Conservation (phyloP, 2,888 invertebrate genomes). For the Laspeyria flexula region DNA sequence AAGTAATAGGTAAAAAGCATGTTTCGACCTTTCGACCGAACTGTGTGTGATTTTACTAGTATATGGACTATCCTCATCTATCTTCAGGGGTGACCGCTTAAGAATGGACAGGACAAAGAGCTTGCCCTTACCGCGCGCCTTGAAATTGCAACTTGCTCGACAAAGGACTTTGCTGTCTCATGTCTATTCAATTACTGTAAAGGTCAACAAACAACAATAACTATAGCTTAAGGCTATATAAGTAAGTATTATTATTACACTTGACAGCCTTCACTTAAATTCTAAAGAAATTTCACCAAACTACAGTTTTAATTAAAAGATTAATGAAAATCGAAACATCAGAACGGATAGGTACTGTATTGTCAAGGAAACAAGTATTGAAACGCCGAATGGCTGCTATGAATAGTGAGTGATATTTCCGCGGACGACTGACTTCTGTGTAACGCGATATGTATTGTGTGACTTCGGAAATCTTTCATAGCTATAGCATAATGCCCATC, state of each 20-base stretch:
- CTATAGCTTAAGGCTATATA: slow-evolving; percentile 17
- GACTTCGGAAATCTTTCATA: slow-evolving; percentile 26
- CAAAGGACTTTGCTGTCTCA: slow-evolving; percentile 71
- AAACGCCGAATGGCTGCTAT: slow-evolving; percentile 17
- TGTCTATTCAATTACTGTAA: slow-evolving; percentile 71
- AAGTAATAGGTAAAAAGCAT: too few species aligned
- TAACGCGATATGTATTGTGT: slow-evolving; percentile 26
- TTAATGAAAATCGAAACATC: slow-evolving; percentile 27
- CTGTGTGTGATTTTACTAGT: slow-evolving; percentile 29
- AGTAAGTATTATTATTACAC: neutral
- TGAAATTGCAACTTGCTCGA: slow-evolving; percentile 63
- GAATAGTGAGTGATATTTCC: slow-evolving; percentile 40
- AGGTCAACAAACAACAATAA: slow-evolving; percentile 58
- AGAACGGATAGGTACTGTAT: slow-evolving; percentile 19
- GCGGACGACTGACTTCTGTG: slow-evolving; percentile 9
- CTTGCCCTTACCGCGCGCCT: slow-evolving; percentile 57
- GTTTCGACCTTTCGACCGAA: slow-evolving; percentile 21
- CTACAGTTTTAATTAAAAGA: slow-evolving; percentile 35
- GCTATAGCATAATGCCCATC: slow-evolving; percentile 19
- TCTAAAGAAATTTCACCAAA: slow-evolving; percentile 8
- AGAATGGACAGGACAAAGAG: slow-evolving; percentile 60
- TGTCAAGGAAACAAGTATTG: slow-evolving; percentile 32
- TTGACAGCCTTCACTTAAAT: neutral
- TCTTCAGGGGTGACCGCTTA: slow-evolving; percentile 49
- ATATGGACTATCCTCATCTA: slow-evolving; percentile 42